Percentiles rank a stretch among this genome's conserved stretches.
phyloP scores from a whole-genome alignment of 2,797 vertebrate species.

The Trachurus trachurus region DNA sequence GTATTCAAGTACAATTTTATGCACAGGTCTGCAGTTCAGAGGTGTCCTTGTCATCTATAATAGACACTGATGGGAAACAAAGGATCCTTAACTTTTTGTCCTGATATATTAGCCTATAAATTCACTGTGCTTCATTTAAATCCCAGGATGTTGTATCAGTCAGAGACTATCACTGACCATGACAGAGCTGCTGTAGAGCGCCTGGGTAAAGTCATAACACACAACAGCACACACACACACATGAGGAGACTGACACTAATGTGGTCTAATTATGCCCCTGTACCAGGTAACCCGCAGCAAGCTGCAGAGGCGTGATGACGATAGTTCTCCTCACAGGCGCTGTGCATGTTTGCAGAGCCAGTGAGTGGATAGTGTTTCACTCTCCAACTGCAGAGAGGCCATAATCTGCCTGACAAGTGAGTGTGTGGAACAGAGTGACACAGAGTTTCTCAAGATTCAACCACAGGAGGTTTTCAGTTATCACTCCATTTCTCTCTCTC shows the following conservation, averaged over 20 bases:
- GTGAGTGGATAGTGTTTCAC: conserved; percentile 35
- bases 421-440: conserved; percentile 23
- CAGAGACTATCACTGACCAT: conserved; percentile 42
- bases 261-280: conserved; percentile 68
- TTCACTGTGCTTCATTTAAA: conserved; percentile 52
- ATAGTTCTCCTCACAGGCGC: conserved; percentile 26
- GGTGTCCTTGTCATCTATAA: conserved; percentile 60
- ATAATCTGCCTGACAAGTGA: conserved; percentile 40
- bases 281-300: conserved; percentile 64
- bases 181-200: conserved; percentile 19
- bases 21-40: conserved; percentile 39
- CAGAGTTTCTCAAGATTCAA: conserved; percentile 26
- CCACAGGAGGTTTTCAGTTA: conserved; percentile 14
- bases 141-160: conserved; percentile 37
- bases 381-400: conserved; percentile 22
- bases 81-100: conserved; percentile 47
- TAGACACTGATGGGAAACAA: conserved; percentile 65
- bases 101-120: conserved; percentile 59
- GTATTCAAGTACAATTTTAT: conserved; percentile 49
- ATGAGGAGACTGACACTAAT: conserved; percentile 65
- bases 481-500: not conserved
- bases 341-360: not conserved
- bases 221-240: conserved; percentile 1
- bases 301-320: conserved; percentile 63
- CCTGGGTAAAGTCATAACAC: conserved; percentile 48